Evolutionary conservation across 2,113 vertebrate species (phyloP).

Genomic region (Amphiprion percula): DNA sequence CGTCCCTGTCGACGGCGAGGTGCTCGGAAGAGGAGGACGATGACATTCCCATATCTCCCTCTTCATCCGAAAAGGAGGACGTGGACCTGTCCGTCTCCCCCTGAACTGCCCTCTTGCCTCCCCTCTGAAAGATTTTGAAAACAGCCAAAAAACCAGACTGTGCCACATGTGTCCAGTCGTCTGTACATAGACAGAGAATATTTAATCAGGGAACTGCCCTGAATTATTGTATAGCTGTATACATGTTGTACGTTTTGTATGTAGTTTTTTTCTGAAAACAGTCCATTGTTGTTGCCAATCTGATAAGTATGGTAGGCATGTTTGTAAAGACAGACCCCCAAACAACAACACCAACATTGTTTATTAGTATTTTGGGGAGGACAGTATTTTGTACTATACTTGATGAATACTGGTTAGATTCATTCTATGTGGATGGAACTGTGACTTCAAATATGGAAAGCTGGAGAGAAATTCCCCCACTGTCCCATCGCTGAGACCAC

Average conservation of each 20-base stretch:
- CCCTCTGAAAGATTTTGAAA: slow-evolving; percentile 63
- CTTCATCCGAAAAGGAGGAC: slow-evolving; percentile 96
- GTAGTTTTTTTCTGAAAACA: slow-evolving; percentile 84
- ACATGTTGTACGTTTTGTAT: slow-evolving; percentile 85
- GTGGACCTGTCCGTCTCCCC: slow-evolving; percentile 93
- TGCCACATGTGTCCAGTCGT: slow-evolving; percentile 65
- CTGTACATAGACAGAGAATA: slow-evolving; percentile 84
- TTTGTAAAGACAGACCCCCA: slow-evolving; percentile 65
- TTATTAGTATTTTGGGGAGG: slow-evolving; percentile 70
- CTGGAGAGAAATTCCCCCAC: slow-evolving; percentile 44
- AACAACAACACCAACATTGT: slow-evolving; percentile 64
- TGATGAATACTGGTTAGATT: slow-evolving; percentile 70
- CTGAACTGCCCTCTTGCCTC: slow-evolving; percentile 64
- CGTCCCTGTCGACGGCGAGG: slow-evolving; percentile 90
- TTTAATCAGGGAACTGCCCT: slow-evolving; percentile 79
- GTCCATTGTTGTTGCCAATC: slow-evolving; percentile 74
- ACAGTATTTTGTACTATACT: slow-evolving; percentile 73
- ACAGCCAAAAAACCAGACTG: slow-evolving; percentile 81
- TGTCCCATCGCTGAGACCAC: slow-evolving; percentile 61
- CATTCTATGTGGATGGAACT: slow-evolving; percentile 73
- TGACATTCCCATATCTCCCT: slow-evolving; percentile 93
- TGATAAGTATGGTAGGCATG: slow-evolving; percentile 62
- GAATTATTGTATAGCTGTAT: slow-evolving; percentile 84
- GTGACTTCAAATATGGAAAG: slow-evolving; percentile 52
- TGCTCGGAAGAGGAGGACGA: slow-evolving; percentile 94